A percentile compares a stretch with the other conserved stretches of the same genome.
phyloP scores from a whole-genome alignment of 2,888 invertebrate species.

The Ommatoiulus sabulosus region DNA sequence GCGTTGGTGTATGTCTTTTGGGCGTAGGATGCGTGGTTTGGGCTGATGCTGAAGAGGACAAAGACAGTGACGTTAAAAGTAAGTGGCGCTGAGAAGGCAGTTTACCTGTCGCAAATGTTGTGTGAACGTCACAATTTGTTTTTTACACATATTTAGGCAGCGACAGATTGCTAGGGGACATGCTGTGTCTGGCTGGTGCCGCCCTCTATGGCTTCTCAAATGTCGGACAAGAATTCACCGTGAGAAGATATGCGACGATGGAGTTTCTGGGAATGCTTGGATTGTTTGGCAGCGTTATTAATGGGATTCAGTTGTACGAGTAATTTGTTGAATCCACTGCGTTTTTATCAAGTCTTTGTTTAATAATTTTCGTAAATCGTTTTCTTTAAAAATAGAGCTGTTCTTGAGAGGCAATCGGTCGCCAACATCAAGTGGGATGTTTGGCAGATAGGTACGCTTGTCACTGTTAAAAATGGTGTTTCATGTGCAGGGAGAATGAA shows the following conservation, averaged over 20 bases:
- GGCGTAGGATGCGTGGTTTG: conserved; percentile 86
- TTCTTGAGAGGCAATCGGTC: conserved; percentile 78
- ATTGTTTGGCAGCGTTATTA: conserved; percentile 81
- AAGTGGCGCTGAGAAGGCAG: background rate
- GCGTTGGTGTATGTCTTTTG: conserved; percentile 82
- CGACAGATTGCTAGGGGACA: conserved; percentile 84
- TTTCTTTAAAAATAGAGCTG: conserved; percentile 68
- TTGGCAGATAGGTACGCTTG: conserved; percentile 68
- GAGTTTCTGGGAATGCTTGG: conserved; percentile 87
- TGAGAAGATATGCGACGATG: conserved; percentile 80
- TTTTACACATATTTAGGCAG: conserved; percentile 71
- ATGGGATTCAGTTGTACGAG: conserved; percentile 82
- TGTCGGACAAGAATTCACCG: conserved; percentile 82
- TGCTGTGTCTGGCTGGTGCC: conserved; percentile 83
- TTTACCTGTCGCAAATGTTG: background rate
- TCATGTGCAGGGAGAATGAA: too few species aligned
- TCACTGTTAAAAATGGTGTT: too few species aligned
- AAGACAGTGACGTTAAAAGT: conserved; percentile 60
- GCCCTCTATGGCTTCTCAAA: conserved; percentile 83
- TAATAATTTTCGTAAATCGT: conserved; percentile 51
- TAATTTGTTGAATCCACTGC: background rate
- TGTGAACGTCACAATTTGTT: too few species aligned
- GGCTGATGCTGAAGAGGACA: conserved; percentile 78
- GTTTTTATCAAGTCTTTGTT: background rate
- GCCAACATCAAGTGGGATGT: conserved; percentile 76